Percentiles rank a stretch among this genome's conserved stretches.
Evolutionary conservation across 1,140 invertebrate genomes (phyloP).

Genomic region (Drosophila asahinai): DNA sequence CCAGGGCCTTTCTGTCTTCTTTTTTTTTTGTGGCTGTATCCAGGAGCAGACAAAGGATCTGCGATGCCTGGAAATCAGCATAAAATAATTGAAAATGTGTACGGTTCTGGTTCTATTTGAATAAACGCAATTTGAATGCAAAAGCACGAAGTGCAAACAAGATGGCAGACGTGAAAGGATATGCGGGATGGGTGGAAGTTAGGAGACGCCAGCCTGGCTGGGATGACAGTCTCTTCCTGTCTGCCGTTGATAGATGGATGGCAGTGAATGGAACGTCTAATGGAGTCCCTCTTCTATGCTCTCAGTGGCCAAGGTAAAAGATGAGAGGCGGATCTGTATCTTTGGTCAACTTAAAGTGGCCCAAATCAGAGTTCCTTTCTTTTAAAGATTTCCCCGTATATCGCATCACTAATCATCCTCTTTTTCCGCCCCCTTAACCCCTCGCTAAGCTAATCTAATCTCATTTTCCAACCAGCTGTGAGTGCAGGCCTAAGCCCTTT

Average conservation of each 20-base stretch:
- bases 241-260: slow-evolving; percentile 68
- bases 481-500: slow-evolving; percentile 57
- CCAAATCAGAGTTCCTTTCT: slow-evolving; percentile 4
- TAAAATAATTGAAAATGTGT: slow-evolving; percentile 84
- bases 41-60: slow-evolving; percentile 65
- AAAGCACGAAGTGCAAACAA: slow-evolving; percentile 83
- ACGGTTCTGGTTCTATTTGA: slow-evolving; percentile 75
- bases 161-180: slow-evolving; percentile 59
- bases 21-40: slow-evolving; percentile 21
- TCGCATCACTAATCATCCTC: slow-evolving; percentile 31
- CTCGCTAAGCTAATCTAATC: slow-evolving; percentile 56
- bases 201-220: slow-evolving; percentile 2
- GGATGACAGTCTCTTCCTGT: slow-evolving; percentile 37
- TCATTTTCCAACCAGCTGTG: slow-evolving; percentile 70
- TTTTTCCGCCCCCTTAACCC: slow-evolving; percentile 30
- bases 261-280: slow-evolving; percentile 47
- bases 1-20: slow-evolving; percentile 20
- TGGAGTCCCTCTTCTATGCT: slow-evolving; percentile 11
- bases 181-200: slow-evolving; percentile 12
- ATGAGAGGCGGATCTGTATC: slow-evolving; percentile 5
- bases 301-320: not conserved
- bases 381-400: not conserved
- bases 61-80: slow-evolving; percentile 72
- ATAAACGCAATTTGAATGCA: slow-evolving; percentile 83
- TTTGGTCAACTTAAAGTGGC: slow-evolving; percentile 25